Evolutionary conservation across 2,113 vertebrate species (phyloP), one percentile per base, ranked within the genome.

Genomic region (Montifringilla adamsi): DNA sequence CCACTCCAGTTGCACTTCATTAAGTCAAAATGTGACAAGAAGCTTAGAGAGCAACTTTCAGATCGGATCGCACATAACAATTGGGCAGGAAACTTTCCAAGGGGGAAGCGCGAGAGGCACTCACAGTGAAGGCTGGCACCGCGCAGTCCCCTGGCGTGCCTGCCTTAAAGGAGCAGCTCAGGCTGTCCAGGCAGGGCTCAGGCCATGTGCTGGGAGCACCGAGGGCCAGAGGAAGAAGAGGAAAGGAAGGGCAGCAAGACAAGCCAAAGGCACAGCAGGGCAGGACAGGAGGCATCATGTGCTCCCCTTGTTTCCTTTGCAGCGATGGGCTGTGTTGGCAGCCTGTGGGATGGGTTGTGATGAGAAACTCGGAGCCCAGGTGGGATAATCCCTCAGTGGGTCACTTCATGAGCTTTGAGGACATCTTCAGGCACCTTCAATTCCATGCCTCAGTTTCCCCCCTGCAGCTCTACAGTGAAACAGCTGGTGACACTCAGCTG

Each of bases 21-120:
- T 99, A 99, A 99, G 99, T 99, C 99, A 99, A 99, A 99, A 99
- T 99, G 99, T 99, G 99, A 99, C 99, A 99, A 99, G 99, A 99
- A 99, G 99, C 99, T 99, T 99, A 99, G 99, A 99, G 99, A 99
- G 98, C 99, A 99, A 99, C 98, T 99, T 98, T 98, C 98, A 99
- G 99, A 99, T 99, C 99, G 98, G 99, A 99, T 99, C 99, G 96
- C 98, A 99, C 99, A 99, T 99, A 99, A 99, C 99, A 99, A 99
- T 99, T 98, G 96, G 98, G 98, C 98, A 99, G 98, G 98, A 98
- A 99, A 99, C 98, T 99, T 99, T 99, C 97, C 49, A 74, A 96
- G 97, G 95, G 97, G 96, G 96, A 93, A 96, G 96, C 62, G 66
- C 92, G 67, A 94, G 96, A 95, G 86, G 96, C 94, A 27, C 81